These are phyloP conservation scores for Standfussiana lucernea DNA, from an alignment of 2,888 invertebrate species.

Conservation along the genomic window DNA sequence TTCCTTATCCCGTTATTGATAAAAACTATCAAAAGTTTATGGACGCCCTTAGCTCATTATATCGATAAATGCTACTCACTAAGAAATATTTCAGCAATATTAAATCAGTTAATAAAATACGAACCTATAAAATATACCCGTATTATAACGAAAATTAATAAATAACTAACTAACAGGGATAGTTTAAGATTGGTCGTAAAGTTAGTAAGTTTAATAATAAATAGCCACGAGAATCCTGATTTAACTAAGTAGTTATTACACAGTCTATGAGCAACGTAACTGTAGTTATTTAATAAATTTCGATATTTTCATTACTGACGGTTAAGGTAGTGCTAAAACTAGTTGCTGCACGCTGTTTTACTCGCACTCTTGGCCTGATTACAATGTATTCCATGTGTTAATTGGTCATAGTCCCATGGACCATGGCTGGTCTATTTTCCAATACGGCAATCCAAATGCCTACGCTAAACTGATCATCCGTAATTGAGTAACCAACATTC, in stretches of 20 bases:
- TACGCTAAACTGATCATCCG: background rate
- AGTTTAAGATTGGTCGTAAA: constrained; percentile 48
- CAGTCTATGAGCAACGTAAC: constrained; percentile 3
- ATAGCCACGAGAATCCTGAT: constrained; percentile 20
- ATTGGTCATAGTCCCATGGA: background rate
- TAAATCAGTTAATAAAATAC: constrained; percentile 28
- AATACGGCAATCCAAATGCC: background rate
- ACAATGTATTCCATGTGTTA: background rate
- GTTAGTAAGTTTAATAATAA: constrained; percentile 34
- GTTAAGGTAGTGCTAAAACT: background rate
- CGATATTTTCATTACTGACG: constrained; percentile 16
- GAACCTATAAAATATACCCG: constrained; percentile 24
- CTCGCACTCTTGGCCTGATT: background rate
- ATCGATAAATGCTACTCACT: constrained; percentile 10
- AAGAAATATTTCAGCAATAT: constrained; percentile 3
- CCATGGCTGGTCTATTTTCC: background rate
- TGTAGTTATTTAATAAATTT: constrained; percentile 10
- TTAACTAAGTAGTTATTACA: constrained; percentile 5
- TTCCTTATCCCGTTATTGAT: background rate
- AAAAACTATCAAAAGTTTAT: constrained; percentile 15
- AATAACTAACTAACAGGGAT: constrained; percentile 19
- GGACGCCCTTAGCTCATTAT: background rate
- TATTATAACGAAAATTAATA: constrained; percentile 37
- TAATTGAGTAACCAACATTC: background rate
- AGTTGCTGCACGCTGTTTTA: background rate